phyloP scores from a whole-genome alignment of 2,113 vertebrate genomes.

The Eira barbara region DNA sequence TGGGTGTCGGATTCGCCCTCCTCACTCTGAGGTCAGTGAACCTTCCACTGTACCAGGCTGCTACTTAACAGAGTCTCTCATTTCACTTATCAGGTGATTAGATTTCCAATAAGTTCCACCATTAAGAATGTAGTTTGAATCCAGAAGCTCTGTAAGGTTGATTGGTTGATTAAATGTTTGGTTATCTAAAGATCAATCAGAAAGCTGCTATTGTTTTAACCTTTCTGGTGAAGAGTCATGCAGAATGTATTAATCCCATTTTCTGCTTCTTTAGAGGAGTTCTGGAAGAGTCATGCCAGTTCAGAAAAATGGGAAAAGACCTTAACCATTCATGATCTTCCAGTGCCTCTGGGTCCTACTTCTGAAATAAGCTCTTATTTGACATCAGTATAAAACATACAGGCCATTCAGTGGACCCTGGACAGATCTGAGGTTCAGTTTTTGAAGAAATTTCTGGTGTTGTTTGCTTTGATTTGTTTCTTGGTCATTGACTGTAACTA shows the following conservation, averaged over 20 bases:
- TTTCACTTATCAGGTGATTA: slow-evolving; percentile 39
- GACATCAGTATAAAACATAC: slow-evolving; percentile 27
- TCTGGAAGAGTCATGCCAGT: slow-evolving; percentile 21
- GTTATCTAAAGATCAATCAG: slow-evolving; percentile 49
- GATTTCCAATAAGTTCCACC: slow-evolving; percentile 36
- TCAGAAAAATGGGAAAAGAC: background rate
- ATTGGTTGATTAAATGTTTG: slow-evolving; percentile 59
- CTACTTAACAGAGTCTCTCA: background rate
- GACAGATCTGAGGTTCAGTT: background rate
- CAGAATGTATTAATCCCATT: slow-evolving; percentile 36
- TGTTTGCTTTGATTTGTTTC: slow-evolving; percentile 35
- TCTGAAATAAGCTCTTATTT: slow-evolving; percentile 43
- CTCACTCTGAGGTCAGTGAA: background rate
- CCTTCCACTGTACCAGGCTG: background rate
- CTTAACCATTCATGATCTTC: slow-evolving; percentile 39
- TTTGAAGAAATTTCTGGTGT: slow-evolving; percentile 38
- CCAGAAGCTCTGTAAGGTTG: slow-evolving; percentile 28
- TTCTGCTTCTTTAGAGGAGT: slow-evolving; percentile 38
- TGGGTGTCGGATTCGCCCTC: background rate
- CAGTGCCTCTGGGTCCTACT: background rate
- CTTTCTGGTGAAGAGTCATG: slow-evolving; percentile 47
- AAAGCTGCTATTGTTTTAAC: slow-evolving; percentile 53
- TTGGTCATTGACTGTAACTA: slow-evolving; percentile 10
- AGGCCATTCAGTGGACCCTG: slow-evolving; percentile 25
- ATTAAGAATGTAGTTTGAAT: slow-evolving; percentile 32